These are phyloP conservation scores for Coregonus clupeaformis DNA, from an alignment of 2,113 vertebrate species.

Conservation along the genomic window DNA sequence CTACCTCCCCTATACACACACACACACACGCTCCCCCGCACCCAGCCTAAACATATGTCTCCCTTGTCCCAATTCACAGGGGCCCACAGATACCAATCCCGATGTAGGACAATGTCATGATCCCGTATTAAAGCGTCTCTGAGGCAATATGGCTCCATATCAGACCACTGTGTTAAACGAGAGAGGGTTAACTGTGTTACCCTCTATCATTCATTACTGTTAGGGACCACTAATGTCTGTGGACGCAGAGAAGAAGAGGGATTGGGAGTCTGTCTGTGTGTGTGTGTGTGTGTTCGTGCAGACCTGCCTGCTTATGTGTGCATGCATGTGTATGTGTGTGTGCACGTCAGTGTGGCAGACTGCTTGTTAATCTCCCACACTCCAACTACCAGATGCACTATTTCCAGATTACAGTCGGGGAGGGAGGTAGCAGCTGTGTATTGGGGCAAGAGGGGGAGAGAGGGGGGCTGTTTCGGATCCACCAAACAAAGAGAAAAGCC, in stretches of 20 bases:
- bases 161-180: conserved; percentile 6
- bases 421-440: conserved; percentile 29
- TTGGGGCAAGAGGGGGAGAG: neutral
- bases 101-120: conserved; percentile 12
- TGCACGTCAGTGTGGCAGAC: conserved; percentile 54
- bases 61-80: conserved; percentile 18
- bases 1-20: neutral
- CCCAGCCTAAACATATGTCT: neutral
- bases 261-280: neutral
- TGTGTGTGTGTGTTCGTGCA: neutral
- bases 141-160: neutral
- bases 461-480: conserved; percentile 17
- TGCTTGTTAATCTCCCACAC: conserved; percentile 48
- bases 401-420: conserved; percentile 35
- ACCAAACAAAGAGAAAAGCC: conserved; percentile 41
- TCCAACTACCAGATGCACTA: conserved; percentile 34
- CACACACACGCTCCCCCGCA: neutral
- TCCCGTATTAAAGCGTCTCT: conserved; percentile 2
- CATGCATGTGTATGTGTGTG: neutral
- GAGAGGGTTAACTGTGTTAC: conserved; percentile 16
- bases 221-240: neutral
- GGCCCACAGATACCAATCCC: neutral
- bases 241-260: neutral
- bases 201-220: conserved; percentile 1
- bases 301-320: too few species aligned